phyloP scores from a whole-genome alignment of 2,797 vertebrate species.

The Lacerta bilineata region DNA sequence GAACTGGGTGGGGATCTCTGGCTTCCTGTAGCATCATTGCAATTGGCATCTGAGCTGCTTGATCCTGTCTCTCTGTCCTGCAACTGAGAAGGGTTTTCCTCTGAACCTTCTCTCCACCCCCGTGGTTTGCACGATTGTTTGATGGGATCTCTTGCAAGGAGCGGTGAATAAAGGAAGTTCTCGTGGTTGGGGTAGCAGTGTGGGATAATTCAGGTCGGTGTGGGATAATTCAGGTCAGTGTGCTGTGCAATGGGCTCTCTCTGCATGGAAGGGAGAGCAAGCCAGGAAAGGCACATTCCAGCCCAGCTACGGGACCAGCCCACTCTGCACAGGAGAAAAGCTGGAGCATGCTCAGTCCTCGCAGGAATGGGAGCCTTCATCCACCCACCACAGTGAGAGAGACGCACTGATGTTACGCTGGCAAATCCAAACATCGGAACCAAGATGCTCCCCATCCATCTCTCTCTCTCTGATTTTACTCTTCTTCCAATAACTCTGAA shows the following conservation, averaged over 20 bases:
- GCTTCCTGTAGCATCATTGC: conserved; percentile 17
- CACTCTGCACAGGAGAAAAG: conserved; percentile 31
- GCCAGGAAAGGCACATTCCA: conserved; percentile 37
- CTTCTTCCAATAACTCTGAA: neutral
- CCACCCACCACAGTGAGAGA: conserved; percentile 38
- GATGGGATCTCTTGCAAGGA: neutral
- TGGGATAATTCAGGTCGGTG: neutral
- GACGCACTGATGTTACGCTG: neutral
- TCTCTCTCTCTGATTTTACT: neutral
- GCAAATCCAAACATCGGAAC: neutral
- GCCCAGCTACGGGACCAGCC: conserved; percentile 15
- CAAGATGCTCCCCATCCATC: neutral
- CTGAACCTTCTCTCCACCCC: neutral
- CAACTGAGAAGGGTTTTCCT: neutral
- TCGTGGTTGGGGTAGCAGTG: neutral
- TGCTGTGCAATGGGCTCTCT: neutral
- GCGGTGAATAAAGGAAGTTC: neutral
- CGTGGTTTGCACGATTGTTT: neutral
- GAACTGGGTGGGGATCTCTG: conserved; percentile 22
- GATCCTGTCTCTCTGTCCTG: neutral
- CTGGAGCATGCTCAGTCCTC: conserved; percentile 18
- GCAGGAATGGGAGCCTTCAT: conserved; percentile 28
- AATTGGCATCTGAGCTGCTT: neutral
- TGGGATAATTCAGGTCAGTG: neutral
- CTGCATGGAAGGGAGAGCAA: conserved; percentile 12